These are phyloP conservation scores for Drosophila littoralis DNA, from an alignment of 1,140 invertebrate genomes.

Conservation along the genomic window DNA sequence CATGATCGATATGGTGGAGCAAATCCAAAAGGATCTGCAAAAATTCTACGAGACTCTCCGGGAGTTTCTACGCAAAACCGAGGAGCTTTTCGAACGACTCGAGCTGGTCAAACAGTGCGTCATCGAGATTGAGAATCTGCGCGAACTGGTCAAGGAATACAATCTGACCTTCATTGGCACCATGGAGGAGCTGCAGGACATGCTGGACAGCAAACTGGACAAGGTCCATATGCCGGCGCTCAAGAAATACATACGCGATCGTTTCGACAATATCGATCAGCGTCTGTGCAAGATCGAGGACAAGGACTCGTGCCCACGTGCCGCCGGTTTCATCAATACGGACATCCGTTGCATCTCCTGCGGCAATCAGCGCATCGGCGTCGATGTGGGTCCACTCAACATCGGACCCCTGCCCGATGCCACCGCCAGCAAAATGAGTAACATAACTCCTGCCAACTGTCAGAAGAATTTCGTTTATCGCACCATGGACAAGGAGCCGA, in stretches of 20 bases:
- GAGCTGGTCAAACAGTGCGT: conserved; percentile 69
- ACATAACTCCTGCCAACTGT: conserved; percentile 15
- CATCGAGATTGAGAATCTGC: conserved; percentile 66
- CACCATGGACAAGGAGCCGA: conserved; percentile 61
- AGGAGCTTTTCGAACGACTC: conserved; percentile 57
- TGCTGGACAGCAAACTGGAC: conserved; percentile 79
- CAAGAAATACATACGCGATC: conserved; percentile 77
- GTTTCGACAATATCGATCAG: conserved; percentile 60
- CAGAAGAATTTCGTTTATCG: conserved; percentile 47
- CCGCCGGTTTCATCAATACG: conserved; percentile 64
- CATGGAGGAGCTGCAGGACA: conserved; percentile 83
- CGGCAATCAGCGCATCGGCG: conserved; percentile 55
- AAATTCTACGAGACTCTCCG: conserved; percentile 55
- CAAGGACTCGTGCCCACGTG: conserved; percentile 63
- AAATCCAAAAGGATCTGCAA: conserved; percentile 39
- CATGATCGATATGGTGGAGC: conserved; percentile 56
- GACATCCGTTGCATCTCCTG: conserved; percentile 60
- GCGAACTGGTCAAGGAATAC: conserved; percentile 55
- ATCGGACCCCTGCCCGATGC: conserved; percentile 58
- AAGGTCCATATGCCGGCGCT: conserved; percentile 77
- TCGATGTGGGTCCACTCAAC: conserved; percentile 49
- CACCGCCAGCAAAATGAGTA: not conserved
- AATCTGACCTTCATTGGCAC: conserved; percentile 68
- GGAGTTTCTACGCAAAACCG: conserved; percentile 44
- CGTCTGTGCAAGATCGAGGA: conserved; percentile 54